A percentile compares a stretch with the other conserved stretches of the same genome.
phyloP scores from a whole-genome alignment of 2,797 vertebrate genomes.

The Rhinella marina region DNA sequence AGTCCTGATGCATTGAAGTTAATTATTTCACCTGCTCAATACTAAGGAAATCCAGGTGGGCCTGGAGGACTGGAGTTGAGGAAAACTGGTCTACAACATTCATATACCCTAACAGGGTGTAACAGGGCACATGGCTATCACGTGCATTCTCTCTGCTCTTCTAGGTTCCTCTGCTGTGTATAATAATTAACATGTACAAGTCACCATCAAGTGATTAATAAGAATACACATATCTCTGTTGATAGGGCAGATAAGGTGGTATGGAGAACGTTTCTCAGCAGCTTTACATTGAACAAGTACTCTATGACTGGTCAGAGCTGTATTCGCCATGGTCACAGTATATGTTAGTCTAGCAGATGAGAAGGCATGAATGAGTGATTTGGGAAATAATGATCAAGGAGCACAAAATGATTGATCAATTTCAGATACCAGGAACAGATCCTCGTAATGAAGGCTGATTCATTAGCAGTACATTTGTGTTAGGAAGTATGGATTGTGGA shows the following conservation, averaged over 20 bases:
- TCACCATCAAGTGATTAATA: neutral
- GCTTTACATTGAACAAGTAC: neutral
- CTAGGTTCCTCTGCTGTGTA: neutral
- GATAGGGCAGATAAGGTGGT: neutral
- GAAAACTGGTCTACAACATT: no score
- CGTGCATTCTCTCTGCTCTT: neutral
- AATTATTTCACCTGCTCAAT: no score
- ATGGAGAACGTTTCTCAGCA: no score
- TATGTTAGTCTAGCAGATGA: slow-evolving; percentile 57
- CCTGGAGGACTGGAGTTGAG: no score
- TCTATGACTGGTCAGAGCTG: neutral
- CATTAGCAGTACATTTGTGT: slow-evolving; percentile 26
- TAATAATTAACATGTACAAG: neutral
- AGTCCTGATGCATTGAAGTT: no score
- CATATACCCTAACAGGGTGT: no score
- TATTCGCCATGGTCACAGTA: neutral
- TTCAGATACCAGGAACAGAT: slow-evolving; percentile 34
- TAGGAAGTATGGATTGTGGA: slow-evolving; percentile 2
- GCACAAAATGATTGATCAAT: slow-evolving; percentile 46
- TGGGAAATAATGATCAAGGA: slow-evolving; percentile 52
- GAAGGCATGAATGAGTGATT: slow-evolving; percentile 53
- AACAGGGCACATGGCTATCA: neutral
- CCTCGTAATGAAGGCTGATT: slow-evolving; percentile 39
- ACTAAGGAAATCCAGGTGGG: no score
- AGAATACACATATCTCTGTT: neutral